A percentile compares a stretch with the other conserved stretches of the same genome.
Conservation (phyloP, 1,140 invertebrate species). For the Armadillidium nasatum region DNA sequence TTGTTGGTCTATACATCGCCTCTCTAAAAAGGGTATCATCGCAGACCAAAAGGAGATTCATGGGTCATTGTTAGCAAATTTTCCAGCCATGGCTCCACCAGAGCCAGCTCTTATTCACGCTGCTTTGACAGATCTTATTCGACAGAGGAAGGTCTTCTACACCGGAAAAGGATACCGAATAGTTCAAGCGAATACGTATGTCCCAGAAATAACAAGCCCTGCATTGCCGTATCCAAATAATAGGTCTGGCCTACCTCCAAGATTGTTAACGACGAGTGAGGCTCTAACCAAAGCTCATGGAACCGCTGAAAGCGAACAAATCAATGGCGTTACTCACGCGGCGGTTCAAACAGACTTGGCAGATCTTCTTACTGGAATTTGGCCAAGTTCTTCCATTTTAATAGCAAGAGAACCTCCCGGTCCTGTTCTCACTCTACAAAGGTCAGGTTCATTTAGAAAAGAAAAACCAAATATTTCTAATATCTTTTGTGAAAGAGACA, state of each 20-base stretch:
- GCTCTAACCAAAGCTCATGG: conserved; percentile 20
- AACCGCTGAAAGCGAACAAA: neutral
- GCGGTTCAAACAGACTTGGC: conserved; percentile 39
- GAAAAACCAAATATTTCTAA: neutral
- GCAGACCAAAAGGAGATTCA: conserved; percentile 30
- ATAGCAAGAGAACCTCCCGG: neutral
- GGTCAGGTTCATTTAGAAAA: neutral
- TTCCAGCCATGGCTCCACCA: conserved; percentile 32
- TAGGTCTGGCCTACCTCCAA: neutral
- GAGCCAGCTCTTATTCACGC: conserved; percentile 37
- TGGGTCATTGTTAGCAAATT: conserved; percentile 19
- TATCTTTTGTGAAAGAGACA: neutral
- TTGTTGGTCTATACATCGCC: conserved; percentile 38
- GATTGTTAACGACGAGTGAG: neutral
- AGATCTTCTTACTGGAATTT: conserved; percentile 36
- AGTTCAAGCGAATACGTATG: conserved; percentile 36
- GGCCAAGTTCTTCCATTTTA: neutral
- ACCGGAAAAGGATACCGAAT: conserved; percentile 36
- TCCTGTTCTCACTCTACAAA: neutral
- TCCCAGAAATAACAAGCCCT: neutral
- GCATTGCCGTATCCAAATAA: neutral
- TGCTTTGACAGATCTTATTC: conserved; percentile 42
- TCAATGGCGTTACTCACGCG: conserved; percentile 20
- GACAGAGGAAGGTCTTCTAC: conserved; percentile 41
- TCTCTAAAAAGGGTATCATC: conserved; percentile 25